These are phyloP conservation scores for Cantharis rustica DNA, from an alignment of 2,888 invertebrate genomes.

Conservation along the genomic window DNA sequence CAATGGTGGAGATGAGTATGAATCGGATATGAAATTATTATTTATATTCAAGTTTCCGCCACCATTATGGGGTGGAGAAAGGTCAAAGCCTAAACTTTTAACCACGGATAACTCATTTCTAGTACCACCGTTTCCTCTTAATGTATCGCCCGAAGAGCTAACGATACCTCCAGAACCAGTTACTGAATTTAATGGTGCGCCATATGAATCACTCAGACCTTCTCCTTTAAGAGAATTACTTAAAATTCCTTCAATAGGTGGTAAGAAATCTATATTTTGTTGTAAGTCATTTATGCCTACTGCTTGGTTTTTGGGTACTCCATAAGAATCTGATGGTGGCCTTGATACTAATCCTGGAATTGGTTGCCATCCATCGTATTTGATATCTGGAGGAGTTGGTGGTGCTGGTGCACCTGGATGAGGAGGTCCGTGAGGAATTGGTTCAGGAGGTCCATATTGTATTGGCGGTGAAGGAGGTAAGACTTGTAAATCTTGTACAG, in stretches of 20 bases:
- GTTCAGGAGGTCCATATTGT: slow-evolving; percentile 66
- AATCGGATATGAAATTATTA: slow-evolving; percentile 31
- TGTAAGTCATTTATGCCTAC: slow-evolving; percentile 53
- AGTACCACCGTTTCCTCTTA: slow-evolving; percentile 39
- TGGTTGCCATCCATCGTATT: slow-evolving; percentile 87
- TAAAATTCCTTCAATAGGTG: slow-evolving; percentile 40
- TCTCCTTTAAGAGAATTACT: slow-evolving; percentile 31
- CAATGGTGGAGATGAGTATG: slow-evolving; percentile 49
- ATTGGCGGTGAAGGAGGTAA: slow-evolving; percentile 45
- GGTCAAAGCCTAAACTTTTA: slow-evolving; percentile 56
- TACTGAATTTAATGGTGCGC: slow-evolving; percentile 57
- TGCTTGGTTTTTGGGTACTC: slow-evolving; percentile 42
- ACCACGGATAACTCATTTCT: slow-evolving; percentile 47
- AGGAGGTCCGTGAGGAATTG: slow-evolving; percentile 63
- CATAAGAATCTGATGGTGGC: slow-evolving; percentile 47
- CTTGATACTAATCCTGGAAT: slow-evolving; percentile 69
- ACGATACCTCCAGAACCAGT: slow-evolving; percentile 54
- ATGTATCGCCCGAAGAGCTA: slow-evolving; percentile 47
- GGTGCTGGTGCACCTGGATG: slow-evolving; percentile 74
- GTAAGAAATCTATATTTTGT: slow-evolving; percentile 45
- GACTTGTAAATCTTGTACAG: slow-evolving; percentile 57
- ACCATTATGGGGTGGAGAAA: slow-evolving; percentile 40
- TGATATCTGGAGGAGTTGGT: slow-evolving; percentile 74
- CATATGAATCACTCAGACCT: slow-evolving; percentile 59
- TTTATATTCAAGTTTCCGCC: slow-evolving; percentile 11